Base-by-base conservation (phyloP, 2,797 vertebrate genomes). In the Scolopax rusticola region DNA sequence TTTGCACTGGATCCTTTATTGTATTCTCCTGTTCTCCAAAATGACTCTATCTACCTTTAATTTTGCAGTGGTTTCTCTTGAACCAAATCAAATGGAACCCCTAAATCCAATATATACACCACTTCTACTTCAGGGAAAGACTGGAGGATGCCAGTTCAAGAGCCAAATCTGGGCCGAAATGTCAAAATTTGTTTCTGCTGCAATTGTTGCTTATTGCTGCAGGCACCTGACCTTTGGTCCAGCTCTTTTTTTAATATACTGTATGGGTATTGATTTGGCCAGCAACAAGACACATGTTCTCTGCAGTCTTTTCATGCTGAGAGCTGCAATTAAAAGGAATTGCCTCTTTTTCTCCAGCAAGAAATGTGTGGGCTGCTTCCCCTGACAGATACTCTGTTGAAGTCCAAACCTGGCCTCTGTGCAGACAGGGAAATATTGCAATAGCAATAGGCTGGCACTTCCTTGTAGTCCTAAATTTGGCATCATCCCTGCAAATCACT, bases 311-410 rank as follows among this genome's bases (percentile, higher is more conserved):
- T 69, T 93, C 50, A 36, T 53, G 30, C 32, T 68, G 83, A 94
- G 74, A 83, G 16, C 33, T 87, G 67, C 73, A 89, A 57, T 80
- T 96, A 84, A 94, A 96, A 87, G 84, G 71, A 96, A 96, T 80
- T 96, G 51, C 56, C 15, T 95, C 68, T 83, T 84, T 81, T 94
- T 84, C 84, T 95, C 63, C 47, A 24, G 48, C 86, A 92, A 84
- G 81, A 25, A 60, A 45, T 68, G 41, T 91, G 78, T 91, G 92
- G 92, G 80, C 87, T 96, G 64, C 54, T 93, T 89, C 64, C 48
- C 60, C 38, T 91, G 85, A 78, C 59, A 87, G 41, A 93, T 71
- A 60, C 38, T 18, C 48, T 81, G 7, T 41, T 82, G 19, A 74
- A 79, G 73, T 68, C 75, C 88, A 93, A 90, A 70, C 68, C 38